Evolutionary conservation across 1,140 invertebrate genomes (phyloP), one percentile per base, ranked within the genome.

Genomic region (Luehdorfia chinensis): DNA sequence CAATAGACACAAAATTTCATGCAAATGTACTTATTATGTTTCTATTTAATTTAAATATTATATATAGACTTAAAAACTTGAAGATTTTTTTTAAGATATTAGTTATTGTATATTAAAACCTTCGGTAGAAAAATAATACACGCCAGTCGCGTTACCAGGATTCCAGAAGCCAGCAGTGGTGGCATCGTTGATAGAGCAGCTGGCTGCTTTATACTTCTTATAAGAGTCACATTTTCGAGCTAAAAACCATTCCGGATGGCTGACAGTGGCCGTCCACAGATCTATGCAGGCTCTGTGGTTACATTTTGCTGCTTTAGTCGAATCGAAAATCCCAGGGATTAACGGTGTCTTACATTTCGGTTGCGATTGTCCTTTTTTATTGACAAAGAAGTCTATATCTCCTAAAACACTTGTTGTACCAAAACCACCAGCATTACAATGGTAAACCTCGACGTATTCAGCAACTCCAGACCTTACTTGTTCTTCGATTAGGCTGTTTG

Each of bases 341-440:
- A 76, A 85, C 28, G 92, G 81, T 63, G 78, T 77, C 2, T 71
- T 47, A 43, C 89, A 87, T 11, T 89, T 87, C 8, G 89, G 89
- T 39, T 88, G 88, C 2, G 70, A 61, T 1, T 66, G 43, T 0
- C 93, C 93, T 9, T 90, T 90, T 16, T 93, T 93, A 66, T 96
- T 96, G 0, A 94, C 92, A 70, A 93, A 96, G 84, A 96, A 96
- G 69, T 96, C 95, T 11, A 90, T 89, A 59, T 94, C 91, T 6
- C 93, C 93, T 30, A 78, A 61, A 19, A 81, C 66, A 41, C 84
- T 80, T 0, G 73, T 75, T 33, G 93, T 92, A 0, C 94, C 94
- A 65, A 94, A 92, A 16, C 89, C 90, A 6, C 92, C 92, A 23
- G 91, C 89, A 55, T 93, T 93, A 1, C 93, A 94, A 66, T 95